Evolutionary conservation across 2,888 invertebrate species (phyloP).

Genomic region (Lasioglossum pauxillum): DNA sequence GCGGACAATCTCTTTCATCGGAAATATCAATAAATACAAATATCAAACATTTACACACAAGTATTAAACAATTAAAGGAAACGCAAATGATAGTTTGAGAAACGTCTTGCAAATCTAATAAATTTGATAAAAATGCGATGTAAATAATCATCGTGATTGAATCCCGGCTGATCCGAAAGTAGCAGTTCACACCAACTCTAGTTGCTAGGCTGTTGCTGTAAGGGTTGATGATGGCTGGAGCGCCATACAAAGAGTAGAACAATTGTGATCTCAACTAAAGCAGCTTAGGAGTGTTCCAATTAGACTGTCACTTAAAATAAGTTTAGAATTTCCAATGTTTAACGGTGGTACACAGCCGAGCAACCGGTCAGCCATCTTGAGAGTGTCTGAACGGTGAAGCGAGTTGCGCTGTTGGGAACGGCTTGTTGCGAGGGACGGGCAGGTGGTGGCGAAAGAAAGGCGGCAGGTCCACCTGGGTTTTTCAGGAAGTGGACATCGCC

Average conservation of each 20-base stretch:
- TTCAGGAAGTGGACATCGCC: conserved; percentile 66
- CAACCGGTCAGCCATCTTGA: not conserved
- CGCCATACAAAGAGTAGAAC: not conserved
- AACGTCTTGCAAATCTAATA: no score
- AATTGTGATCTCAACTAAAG: not conserved
- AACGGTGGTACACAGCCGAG: not conserved
- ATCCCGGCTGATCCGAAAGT: no score
- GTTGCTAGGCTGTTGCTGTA: no score
- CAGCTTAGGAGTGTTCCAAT: not conserved
- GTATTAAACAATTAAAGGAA: no score
- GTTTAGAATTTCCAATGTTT: not conserved
- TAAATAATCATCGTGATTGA: no score
- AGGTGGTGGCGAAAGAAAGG: conserved; percentile 64
- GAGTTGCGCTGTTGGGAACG: conserved; percentile 25
- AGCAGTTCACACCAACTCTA: no score
- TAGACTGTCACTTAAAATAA: not conserved
- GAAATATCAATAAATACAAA: no score
- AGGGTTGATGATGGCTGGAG: not conserved
- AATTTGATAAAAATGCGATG: no score
- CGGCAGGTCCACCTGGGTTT: conserved; percentile 67
- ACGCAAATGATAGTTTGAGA: no score
- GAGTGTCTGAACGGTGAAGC: conserved; percentile 28
- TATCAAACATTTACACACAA: no score
- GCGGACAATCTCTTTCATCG: no score
- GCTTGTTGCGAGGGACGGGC: conserved; percentile 50